Evolutionary conservation across 2,888 invertebrate genomes (phyloP).

Genomic region (Cremastinae sp.): DNA sequence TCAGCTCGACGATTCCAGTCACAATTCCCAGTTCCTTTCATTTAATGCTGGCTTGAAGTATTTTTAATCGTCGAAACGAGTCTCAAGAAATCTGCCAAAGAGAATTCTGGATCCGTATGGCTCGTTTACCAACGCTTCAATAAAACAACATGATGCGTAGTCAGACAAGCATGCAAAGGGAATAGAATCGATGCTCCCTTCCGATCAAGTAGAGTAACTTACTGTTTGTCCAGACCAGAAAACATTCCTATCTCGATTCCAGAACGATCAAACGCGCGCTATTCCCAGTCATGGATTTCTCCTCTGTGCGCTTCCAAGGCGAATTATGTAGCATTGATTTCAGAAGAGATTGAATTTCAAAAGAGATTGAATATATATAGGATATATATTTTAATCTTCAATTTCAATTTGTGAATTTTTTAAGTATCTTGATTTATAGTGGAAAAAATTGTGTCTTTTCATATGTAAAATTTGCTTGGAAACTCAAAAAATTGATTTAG

Average conservation of each 20-base stretch:
- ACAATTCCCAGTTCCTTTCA: background rate
- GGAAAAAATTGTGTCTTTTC: too few species aligned
- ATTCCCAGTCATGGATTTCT: background rate
- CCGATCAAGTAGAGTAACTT: constrained; percentile 43
- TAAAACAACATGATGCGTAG: constrained; percentile 26
- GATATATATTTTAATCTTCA: too few species aligned
- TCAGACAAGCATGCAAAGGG: constrained; percentile 37
- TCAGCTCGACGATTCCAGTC: background rate
- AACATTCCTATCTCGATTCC: background rate
- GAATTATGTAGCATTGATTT: background rate
- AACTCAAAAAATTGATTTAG: too few species aligned
- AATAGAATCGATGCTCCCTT: constrained; percentile 31
- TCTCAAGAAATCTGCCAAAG: background rate
- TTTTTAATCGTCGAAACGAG: background rate
- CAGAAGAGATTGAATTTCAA: too few species aligned
- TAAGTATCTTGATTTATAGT: too few species aligned
- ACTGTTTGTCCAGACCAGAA: constrained; percentile 37
- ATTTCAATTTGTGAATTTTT: too few species aligned
- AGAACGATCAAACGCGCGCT: constrained; percentile 31
- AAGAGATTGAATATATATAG: too few species aligned
- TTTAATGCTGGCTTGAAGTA: background rate
- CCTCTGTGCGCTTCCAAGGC: background rate
- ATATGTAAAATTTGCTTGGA: too few species aligned
- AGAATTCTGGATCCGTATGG: constrained; percentile 18
- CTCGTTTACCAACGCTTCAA: constrained; percentile 1